A percentile compares a stretch with the other conserved stretches of the same genome.
These are phyloP conservation scores for Pachyramphus minor DNA, from an alignment of 2,113 vertebrate species.

Conservation along the genomic window DNA sequence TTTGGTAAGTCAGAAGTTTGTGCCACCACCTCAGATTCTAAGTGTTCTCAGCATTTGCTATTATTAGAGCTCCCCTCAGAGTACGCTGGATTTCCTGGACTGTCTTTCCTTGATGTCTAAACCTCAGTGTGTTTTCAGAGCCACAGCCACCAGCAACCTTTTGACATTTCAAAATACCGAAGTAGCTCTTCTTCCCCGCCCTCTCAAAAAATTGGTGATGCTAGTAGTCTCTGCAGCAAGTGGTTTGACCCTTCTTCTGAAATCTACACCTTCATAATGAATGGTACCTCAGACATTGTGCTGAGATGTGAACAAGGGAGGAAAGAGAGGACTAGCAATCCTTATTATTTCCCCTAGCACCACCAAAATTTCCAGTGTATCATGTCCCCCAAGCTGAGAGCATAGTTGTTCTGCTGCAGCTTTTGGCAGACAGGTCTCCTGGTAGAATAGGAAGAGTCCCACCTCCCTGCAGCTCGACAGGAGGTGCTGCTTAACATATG, in stretches of 20 bases:
- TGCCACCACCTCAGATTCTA: background rate
- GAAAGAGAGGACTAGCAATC: background rate
- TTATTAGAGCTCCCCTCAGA: background rate
- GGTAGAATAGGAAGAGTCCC: background rate
- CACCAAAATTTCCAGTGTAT: background rate
- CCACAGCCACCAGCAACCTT: background rate
- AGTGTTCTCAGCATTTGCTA: background rate
- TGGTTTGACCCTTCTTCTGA: background rate
- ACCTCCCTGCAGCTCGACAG: accelerated
- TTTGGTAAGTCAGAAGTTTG: background rate
- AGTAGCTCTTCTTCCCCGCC: background rate
- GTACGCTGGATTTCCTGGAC: background rate
- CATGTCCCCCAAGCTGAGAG: background rate
- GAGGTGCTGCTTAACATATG: background rate
- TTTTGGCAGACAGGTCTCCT: background rate
- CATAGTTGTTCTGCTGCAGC: background rate
- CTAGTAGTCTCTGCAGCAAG: background rate
- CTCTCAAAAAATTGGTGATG: background rate
- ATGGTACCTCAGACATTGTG: background rate
- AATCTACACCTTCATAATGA: background rate
- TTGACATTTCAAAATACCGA: background rate
- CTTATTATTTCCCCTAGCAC: background rate
- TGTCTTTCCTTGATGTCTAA: background rate
- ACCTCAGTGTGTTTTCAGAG: background rate
- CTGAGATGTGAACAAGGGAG: background rate